Conservation (phyloP, 2,797 vertebrate genomes). For the Protonibea diacanthus region DNA sequence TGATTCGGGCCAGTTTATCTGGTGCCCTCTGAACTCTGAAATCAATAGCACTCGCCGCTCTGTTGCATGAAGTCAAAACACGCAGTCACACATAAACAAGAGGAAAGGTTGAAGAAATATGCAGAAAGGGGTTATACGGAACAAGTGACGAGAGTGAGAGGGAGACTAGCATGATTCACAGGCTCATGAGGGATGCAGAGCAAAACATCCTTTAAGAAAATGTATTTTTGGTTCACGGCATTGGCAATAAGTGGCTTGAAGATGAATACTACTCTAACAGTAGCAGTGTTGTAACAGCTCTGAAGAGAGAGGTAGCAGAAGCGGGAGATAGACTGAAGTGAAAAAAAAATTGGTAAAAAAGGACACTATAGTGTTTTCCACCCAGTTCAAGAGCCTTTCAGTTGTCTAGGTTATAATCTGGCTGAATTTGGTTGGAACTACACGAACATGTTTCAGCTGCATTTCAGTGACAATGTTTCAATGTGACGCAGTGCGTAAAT, state of each 20-base stretch:
- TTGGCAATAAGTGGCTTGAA: constrained; percentile 38
- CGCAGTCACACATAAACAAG: constrained; percentile 28
- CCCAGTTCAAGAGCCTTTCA: neutral
- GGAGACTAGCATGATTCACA: constrained; percentile 27
- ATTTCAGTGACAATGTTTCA: neutral
- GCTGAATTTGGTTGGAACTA: neutral
- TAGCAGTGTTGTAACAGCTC: constrained; percentile 7
- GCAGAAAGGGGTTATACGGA: constrained; percentile 9
- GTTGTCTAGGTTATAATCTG: neutral
- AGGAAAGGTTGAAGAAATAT: constrained; percentile 11
- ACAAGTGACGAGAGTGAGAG: constrained; percentile 16
- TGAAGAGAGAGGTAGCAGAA: neutral
- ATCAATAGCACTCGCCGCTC: constrained; percentile 55
- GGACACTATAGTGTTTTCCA: constrained; percentile 2
- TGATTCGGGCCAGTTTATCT: constrained; percentile 56
- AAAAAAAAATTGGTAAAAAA: neutral
- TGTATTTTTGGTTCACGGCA: constrained; percentile 36
- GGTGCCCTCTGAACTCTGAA: constrained; percentile 61
- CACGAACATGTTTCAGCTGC: neutral
- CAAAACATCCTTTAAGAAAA: constrained; percentile 33
- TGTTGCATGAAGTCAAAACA: constrained; percentile 41
- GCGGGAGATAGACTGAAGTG: neutral
- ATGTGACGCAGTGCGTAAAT: neutral
- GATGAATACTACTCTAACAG: constrained; percentile 25
- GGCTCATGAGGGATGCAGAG: constrained; percentile 18